Evolutionary conservation across 2,113 vertebrate genomes (phyloP).

Genomic region (Sylvia atricapilla): DNA sequence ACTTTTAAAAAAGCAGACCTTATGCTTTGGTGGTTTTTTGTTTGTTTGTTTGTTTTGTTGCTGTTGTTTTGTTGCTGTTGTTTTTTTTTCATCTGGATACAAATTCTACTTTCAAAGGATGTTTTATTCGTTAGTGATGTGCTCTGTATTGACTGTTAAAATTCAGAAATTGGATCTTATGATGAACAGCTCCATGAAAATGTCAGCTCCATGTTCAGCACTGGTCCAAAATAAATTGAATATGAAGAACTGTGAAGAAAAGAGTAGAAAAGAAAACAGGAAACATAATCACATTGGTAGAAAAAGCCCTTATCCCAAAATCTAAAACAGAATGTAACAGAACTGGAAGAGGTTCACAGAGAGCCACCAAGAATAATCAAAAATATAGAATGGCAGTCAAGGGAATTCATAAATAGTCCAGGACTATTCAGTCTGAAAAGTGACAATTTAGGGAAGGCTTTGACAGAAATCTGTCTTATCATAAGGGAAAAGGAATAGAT

Average conservation of each 20-base stretch:
- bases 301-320: not conserved
- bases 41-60: not conserved
- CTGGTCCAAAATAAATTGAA: not conserved
- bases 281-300: not conserved
- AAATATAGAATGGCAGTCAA: not conserved
- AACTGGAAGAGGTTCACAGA: not conserved
- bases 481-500: not conserved
- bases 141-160: not conserved
- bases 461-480: slow-evolving; percentile 14
- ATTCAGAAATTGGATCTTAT: not conserved
- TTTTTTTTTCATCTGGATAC: not conserved
- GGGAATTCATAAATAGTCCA: not conserved
- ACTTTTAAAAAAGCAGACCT: not conserved
- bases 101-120: not conserved
- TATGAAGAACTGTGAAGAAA: not conserved
- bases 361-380: not conserved
- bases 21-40: not conserved
- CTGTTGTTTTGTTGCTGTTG: too few species aligned
- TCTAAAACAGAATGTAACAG: not conserved
- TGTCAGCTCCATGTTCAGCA: not conserved
- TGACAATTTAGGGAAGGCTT: not conserved
- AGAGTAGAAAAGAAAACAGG: not conserved
- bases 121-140: not conserved
- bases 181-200: not conserved
- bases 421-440: not conserved